A percentile compares a stretch with the other conserved stretches of the same genome.
phyloP scores from a whole-genome alignment of 1,140 invertebrate species.

The Sipha flava region DNA sequence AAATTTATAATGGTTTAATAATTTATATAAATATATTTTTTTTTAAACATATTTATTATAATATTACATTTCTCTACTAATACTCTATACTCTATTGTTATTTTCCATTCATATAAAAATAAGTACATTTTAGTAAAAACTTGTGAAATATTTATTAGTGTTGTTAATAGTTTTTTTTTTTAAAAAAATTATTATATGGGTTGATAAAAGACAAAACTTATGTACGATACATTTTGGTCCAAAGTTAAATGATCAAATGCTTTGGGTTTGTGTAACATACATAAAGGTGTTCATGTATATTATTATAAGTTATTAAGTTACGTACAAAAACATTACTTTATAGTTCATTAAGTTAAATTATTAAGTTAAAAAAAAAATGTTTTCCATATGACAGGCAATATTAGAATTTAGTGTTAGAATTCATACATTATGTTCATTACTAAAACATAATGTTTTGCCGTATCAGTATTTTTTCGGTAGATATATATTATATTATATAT shows the following conservation, averaged over 20 bases:
- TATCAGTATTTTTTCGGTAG: constrained; percentile 24
- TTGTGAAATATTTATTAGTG: neutral
- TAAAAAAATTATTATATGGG: neutral
- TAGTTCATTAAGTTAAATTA: too few species aligned
- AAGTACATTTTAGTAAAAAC: neutral
- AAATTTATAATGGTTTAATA: neutral
- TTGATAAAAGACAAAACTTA: neutral
- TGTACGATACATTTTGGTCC: neutral
- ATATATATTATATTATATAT: neutral
- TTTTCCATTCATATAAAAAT: neutral
- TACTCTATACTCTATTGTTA: constrained; percentile 5
- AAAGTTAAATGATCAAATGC: neutral
- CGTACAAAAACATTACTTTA: neutral
- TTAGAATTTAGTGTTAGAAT: neutral
- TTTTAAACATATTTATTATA: neutral
- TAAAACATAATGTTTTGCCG: neutral
- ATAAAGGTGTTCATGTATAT: neutral
- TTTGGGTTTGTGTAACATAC: neutral
- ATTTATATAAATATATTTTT: neutral
- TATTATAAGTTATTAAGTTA: neutral
- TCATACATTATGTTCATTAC: neutral
- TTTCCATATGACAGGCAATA: neutral
- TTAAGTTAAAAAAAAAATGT: too few species aligned
- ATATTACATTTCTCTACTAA: neutral
- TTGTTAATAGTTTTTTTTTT: constrained; percentile 7